phyloP scores from a whole-genome alignment of 1,140 invertebrate species.

The Melitaea cinxia region DNA sequence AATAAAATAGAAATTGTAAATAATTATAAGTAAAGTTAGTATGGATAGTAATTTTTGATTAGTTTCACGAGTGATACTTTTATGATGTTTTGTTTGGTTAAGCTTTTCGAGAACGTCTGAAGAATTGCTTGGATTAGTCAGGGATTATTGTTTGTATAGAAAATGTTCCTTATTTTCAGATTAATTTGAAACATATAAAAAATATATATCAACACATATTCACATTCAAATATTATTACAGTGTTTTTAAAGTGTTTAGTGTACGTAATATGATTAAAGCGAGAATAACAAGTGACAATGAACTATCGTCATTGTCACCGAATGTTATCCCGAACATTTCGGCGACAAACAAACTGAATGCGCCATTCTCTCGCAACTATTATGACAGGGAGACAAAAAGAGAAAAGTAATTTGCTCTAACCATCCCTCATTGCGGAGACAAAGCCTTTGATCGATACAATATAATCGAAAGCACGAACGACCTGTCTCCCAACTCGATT shows the following conservation, averaged over 20 bases:
- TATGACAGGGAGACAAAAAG: conserved; percentile 62
- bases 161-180: no score
- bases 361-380: conserved; percentile 35
- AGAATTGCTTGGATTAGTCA: no score
- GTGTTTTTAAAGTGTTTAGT: neutral
- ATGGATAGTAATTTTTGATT: no score
- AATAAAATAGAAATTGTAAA: no score
- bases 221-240: no score
- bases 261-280: neutral
- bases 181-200: no score
- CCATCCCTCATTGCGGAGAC: conserved; percentile 72
- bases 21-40: no score
- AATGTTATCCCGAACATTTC: conserved; percentile 14
- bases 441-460: conserved; percentile 78
- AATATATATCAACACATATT: no score
- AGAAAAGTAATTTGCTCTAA: conserved; percentile 80
- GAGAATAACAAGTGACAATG: neutral
- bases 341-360: conserved; percentile 26
- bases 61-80: no score
- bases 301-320: neutral
- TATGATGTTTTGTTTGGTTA: no score
- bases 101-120: no score
- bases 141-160: no score
- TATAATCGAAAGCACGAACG: conserved; percentile 76
- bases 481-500: conserved; percentile 76